phyloP scores from a whole-genome alignment of 2,888 invertebrate genomes.

The Drosophila peninsularis region DNA sequence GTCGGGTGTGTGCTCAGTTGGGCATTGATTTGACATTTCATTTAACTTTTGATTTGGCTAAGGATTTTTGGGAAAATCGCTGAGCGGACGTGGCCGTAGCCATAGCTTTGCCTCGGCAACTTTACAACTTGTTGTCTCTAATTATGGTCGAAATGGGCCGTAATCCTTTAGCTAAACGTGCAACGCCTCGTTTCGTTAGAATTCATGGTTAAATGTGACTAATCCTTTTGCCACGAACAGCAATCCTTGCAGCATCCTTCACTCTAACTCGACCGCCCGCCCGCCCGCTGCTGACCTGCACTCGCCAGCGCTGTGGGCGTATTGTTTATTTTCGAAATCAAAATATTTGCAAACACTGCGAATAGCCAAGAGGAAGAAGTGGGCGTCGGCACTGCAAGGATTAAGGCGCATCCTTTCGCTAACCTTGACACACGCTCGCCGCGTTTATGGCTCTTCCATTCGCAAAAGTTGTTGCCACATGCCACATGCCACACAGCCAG shows the following conservation, averaged over 20 bases:
- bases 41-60: slow-evolving; percentile 78
- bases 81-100: background rate
- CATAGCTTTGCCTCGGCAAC: slow-evolving; percentile 30
- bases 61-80: slow-evolving; percentile 11
- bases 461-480: slow-evolving; percentile 25
- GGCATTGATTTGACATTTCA: slow-evolving; percentile 31
- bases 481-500: slow-evolving; percentile 30
- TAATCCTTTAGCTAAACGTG: slow-evolving; percentile 78
- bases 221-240: slow-evolving; percentile 63
- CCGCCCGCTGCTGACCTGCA: slow-evolving; percentile 35
- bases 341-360: slow-evolving; percentile 82
- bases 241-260: slow-evolving; percentile 11
- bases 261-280: background rate
- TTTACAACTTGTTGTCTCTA: slow-evolving; percentile 83
- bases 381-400: slow-evolving; percentile 54
- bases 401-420: slow-evolving; percentile 71
- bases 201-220: slow-evolving; percentile 72
- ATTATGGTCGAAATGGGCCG: slow-evolving; percentile 81
- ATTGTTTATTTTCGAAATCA: slow-evolving; percentile 82
- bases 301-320: slow-evolving; percentile 67
- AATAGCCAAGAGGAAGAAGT: slow-evolving; percentile 26
- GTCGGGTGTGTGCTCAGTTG: background rate
- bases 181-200: slow-evolving; percentile 62
- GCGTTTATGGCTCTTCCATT: slow-evolving; percentile 53
- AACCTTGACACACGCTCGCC: slow-evolving; percentile 64